These are phyloP conservation scores for Darevskia mixta DNA, from an alignment of 2,797 vertebrate species.

Conservation along the genomic window DNA sequence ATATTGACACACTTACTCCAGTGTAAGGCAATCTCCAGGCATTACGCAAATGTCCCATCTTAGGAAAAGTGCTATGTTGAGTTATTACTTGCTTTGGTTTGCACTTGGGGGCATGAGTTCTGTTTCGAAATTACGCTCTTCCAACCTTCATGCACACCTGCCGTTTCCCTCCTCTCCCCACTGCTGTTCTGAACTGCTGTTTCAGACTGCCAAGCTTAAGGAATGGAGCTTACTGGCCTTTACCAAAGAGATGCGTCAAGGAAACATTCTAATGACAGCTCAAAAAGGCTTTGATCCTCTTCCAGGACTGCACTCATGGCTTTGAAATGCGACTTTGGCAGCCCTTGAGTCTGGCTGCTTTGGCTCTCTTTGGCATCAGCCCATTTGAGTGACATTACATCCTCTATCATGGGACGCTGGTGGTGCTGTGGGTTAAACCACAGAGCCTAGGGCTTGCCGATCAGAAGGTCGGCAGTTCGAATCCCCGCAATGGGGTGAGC, in stretches of 20 bases:
- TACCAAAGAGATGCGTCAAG: constrained; percentile 78
- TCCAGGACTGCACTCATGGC: constrained; percentile 82
- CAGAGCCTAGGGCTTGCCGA: too few relatives aligned
- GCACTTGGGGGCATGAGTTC: constrained; percentile 61
- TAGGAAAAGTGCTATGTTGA: constrained; percentile 56
- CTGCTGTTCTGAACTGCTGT: constrained; percentile 71
- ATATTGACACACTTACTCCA: constrained; percentile 33
- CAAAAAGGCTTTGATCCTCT: constrained; percentile 80
- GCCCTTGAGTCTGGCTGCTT: constrained; percentile 74
- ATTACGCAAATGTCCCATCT: constrained; percentile 68
- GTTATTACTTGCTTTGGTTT: constrained; percentile 71
- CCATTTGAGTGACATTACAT: constrained; percentile 77
- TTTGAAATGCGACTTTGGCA: constrained; percentile 84
- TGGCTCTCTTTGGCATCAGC: constrained; percentile 72
- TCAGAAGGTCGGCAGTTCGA: too few relatives aligned
- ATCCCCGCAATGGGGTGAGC: too few relatives aligned
- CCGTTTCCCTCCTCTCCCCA: constrained; percentile 77
- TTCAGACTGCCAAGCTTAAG: too few relatives aligned
- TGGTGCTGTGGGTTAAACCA: too few relatives aligned
- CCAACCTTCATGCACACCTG: constrained; percentile 74
- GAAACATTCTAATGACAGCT: constrained; percentile 85
- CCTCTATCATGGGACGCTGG: constrained; percentile 69
- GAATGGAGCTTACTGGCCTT: constrained; percentile 74
- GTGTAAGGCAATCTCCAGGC: constrained; percentile 40
- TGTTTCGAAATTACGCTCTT: not conserved